Evolutionary conservation across 2,113 vertebrate genomes (phyloP).

Genomic region (Coreoperca whiteheadi): DNA sequence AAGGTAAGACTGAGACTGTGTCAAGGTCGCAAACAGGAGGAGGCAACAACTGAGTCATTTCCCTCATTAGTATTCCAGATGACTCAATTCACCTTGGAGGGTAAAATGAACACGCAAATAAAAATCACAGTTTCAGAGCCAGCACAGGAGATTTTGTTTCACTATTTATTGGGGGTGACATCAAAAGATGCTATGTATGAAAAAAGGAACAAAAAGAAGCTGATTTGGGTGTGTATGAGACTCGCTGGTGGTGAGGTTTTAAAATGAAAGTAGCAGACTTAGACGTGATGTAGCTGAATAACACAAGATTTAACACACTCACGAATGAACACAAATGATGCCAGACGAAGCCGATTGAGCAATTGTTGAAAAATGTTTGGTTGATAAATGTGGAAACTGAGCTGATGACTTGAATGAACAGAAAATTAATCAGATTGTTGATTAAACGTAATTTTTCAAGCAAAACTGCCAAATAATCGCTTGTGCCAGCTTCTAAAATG

Average conservation of each 20-base stretch:
- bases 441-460: not conserved
- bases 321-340: not conserved
- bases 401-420: not conserved
- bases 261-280: not conserved
- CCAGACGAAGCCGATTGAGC: not conserved
- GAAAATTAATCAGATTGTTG: not conserved
- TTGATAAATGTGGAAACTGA: not conserved
- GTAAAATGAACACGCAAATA: not conserved
- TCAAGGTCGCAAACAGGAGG: conserved; percentile 55
- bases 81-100: not conserved
- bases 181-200: not conserved
- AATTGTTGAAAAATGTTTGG: not conserved
- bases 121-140: not conserved
- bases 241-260: not conserved
- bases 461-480: not conserved
- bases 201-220: not conserved
- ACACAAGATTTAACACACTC: not conserved
- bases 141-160: not conserved
- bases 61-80: conserved; percentile 2
- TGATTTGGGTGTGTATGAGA: not conserved
- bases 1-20: conserved; percentile 8
- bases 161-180: no score
- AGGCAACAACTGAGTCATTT: not conserved
- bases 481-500: no score
- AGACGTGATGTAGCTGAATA: not conserved